A percentile compares a stretch with the other conserved stretches of the same genome.
Evolutionary conservation across 2,113 vertebrate species (phyloP).

Genomic region (Ornithorhynchus anatinus): DNA sequence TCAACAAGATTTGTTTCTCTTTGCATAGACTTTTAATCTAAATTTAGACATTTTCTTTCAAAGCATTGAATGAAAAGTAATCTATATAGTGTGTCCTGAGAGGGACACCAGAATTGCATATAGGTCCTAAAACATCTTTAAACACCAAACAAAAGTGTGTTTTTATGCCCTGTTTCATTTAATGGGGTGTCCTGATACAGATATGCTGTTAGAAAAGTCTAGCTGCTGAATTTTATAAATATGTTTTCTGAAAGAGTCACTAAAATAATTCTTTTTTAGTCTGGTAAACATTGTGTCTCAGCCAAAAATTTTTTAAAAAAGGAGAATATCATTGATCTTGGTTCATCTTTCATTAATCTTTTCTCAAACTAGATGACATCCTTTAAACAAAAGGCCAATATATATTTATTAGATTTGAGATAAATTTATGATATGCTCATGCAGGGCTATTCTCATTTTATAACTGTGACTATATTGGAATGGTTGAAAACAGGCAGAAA

Average conservation of each 20-base stretch:
- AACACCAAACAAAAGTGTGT: background rate
- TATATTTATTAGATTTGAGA: conserved; percentile 41
- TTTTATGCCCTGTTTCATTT: conserved; percentile 3
- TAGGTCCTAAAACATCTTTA: conserved; percentile 28
- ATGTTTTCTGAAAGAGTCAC: conserved; percentile 20
- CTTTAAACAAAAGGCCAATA: conserved; percentile 33
- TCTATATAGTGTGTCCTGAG: conserved; percentile 19
- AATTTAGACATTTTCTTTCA: conserved; percentile 22
- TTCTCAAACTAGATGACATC: conserved; percentile 24
- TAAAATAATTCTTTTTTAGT: background rate
- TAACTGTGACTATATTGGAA: conserved; percentile 15
- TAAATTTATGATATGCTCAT: conserved; percentile 10
- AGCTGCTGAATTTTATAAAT: conserved; percentile 13
- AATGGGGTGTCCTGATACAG: background rate
- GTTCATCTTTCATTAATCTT: conserved; percentile 36
- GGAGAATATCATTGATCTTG: conserved; percentile 1
- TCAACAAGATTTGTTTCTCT: conserved; percentile 34
- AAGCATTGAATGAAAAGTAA: conserved; percentile 26
- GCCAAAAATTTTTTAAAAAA: conserved; percentile 1
- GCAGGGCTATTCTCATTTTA: conserved; percentile 24
- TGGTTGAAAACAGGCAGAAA: conserved; percentile 30
- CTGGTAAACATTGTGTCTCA: conserved; percentile 4
- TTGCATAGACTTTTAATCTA: conserved; percentile 13
- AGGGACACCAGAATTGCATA: conserved; percentile 19
- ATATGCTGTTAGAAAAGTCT: background rate